Conservation (phyloP, 92 coral and sea anemone genomes). For the Palythoa heliodiscus region DNA sequence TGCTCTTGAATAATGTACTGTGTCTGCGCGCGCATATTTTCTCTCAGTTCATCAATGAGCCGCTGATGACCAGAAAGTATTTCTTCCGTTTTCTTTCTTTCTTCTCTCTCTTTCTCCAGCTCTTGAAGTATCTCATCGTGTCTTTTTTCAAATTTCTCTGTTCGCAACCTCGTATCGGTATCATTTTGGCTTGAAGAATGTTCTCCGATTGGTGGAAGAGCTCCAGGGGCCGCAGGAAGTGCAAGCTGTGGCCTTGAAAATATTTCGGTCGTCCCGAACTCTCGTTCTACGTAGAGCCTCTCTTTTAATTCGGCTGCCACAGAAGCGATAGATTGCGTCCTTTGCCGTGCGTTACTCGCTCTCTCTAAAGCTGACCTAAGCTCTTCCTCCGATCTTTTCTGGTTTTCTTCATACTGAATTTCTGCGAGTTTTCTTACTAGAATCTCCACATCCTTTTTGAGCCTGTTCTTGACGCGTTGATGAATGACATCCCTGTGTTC, state of each 20-base stretch:
- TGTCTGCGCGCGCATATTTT: slow-evolving; percentile 75
- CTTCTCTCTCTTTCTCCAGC: slow-evolving; percentile 69
- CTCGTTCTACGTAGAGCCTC: slow-evolving; percentile 71
- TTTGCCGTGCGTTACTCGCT: slow-evolving; percentile 68
- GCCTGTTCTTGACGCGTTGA: slow-evolving; percentile 51
- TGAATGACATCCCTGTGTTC: slow-evolving; percentile 33
- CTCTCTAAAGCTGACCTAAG: slow-evolving; percentile 78
- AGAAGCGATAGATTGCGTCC: slow-evolving; percentile 61
- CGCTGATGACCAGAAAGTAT: slow-evolving; percentile 67
- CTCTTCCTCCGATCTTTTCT: slow-evolving; percentile 74
- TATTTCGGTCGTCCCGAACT: slow-evolving; percentile 61
- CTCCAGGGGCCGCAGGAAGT: slow-evolving; percentile 22
- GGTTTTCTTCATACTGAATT: slow-evolving; percentile 85
- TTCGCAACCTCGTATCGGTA: slow-evolving; percentile 16
- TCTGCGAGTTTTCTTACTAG: slow-evolving; percentile 91
- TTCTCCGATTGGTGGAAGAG: slow-evolving; percentile 32
- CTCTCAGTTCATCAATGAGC: slow-evolving; percentile 78
- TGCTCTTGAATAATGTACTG: slow-evolving; percentile 75
- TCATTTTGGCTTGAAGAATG: slow-evolving; percentile 9
- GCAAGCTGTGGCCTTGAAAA: slow-evolving; percentile 28
- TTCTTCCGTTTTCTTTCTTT: slow-evolving; percentile 72
- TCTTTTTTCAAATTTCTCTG: not conserved
- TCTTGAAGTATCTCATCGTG: slow-evolving; percentile 57
- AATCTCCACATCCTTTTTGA: slow-evolving; percentile 73
- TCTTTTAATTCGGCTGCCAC: slow-evolving; percentile 67